phyloP scores from a whole-genome alignment of 1,140 invertebrate genomes.

The Ylistrum balloti region DNA sequence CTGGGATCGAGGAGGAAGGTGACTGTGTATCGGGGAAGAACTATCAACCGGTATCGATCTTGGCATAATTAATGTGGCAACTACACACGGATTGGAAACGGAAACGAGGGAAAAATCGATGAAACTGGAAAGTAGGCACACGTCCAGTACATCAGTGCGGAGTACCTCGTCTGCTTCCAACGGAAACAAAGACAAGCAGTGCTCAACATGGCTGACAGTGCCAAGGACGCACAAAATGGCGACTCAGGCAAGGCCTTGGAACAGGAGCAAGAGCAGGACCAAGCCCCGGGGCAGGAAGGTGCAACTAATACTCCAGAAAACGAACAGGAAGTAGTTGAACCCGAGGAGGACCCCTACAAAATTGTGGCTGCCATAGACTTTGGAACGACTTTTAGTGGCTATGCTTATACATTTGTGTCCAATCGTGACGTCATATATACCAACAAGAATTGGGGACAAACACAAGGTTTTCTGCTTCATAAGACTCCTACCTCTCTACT shows the following conservation, averaged over 20 bases:
- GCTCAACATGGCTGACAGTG: slow-evolving; percentile 47
- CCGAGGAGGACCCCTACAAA: slow-evolving; percentile 68
- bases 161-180: not conserved
- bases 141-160: not conserved
- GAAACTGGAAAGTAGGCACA: slow-evolving; percentile 22
- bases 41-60: slow-evolving; percentile 21
- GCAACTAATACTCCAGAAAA: slow-evolving; percentile 50
- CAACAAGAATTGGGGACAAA: slow-evolving; percentile 87
- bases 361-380: slow-evolving; percentile 87
- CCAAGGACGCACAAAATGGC: slow-evolving; percentile 52
- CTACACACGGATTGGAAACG: not conserved
- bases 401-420: slow-evolving; percentile 85
- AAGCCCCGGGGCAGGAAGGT: slow-evolving; percentile 26
- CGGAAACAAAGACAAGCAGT: slow-evolving; percentile 3
- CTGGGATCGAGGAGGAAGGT: not conserved
- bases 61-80: slow-evolving; percentile 1
- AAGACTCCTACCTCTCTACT: slow-evolving; percentile 86
- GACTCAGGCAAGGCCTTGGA: slow-evolving; percentile 53
- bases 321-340: slow-evolving; percentile 47
- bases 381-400: slow-evolving; percentile 87
- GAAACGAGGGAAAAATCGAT: not conserved
- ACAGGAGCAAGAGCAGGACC: slow-evolving; percentile 51
- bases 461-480: slow-evolving; percentile 85
- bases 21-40: slow-evolving; percentile 16
- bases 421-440: slow-evolving; percentile 85